Base-by-base conservation (phyloP, 2,113 vertebrate species). In the Riparia riparia region DNA sequence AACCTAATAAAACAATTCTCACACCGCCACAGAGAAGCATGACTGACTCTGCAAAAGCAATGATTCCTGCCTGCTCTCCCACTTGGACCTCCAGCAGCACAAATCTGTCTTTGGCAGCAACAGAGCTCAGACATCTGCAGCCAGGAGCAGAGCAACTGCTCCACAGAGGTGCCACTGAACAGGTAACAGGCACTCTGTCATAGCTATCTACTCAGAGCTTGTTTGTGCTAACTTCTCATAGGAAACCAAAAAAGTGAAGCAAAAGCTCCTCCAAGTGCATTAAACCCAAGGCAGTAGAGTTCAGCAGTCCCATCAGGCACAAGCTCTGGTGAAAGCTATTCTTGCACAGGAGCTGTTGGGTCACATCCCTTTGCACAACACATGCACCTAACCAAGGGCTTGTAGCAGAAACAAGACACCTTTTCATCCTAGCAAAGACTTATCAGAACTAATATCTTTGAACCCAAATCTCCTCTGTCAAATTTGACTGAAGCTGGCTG, bases 311-410 rank as follows among this genome's bases (percentile, higher is more conserved):
- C 6, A 0, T 7, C 39, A 73, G 24, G 29, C 13, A 51, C 14
- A 2, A 34, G 49, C 50, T 81, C 54, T 51, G 17, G 17, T n/a
- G 47, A 79, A 66, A 86, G 19, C 6, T 82, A 31, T 28, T 74
- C 66, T 72, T 1, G 0, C 29, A 24, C 1, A 2, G 49, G 7
- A 21, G 31, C 14, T 3, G 1, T 31, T 54, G 2, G 0, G 12
- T 65, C 71, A 60, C 63, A 63, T 31, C 11, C 51, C 31, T 42
- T 25, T 14, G 29, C 14, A 53, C 0, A 1, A 39, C 1, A 2
- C 47, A 44, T 7, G 47, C 9, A 72, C 53, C 60, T 56, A 34
- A 37, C 20, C 39, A 28, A 47, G 4, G 37, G 53, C 50, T 42
- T 15, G 16, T 17, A 72, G 25, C 45, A 92, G 53, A 56, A 85